phyloP scores from a whole-genome alignment of 2,113 vertebrate genomes.

The Anolis carolinensis region DNA sequence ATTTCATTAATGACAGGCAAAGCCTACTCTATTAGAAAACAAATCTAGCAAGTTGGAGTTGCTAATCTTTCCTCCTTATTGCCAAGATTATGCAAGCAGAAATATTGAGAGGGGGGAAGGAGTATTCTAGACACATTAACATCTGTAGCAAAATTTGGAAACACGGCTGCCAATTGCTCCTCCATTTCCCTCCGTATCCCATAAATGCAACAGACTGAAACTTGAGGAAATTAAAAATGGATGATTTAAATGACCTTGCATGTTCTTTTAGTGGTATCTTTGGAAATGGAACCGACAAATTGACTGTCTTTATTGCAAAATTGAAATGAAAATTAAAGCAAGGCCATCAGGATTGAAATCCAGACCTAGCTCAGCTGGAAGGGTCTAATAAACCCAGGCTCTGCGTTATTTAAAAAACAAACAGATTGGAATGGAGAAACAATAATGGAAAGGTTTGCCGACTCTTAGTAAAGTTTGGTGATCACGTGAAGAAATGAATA shows the following conservation, averaged over 20 bases:
- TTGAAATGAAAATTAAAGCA: constrained; percentile 8
- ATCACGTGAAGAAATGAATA: constrained; percentile 41
- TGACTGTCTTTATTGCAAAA: constrained; percentile 43
- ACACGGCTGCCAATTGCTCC: constrained; percentile 55
- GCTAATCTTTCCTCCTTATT: constrained; percentile 55
- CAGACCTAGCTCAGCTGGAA: constrained; percentile 42
- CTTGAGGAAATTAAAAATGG: constrained; percentile 65
- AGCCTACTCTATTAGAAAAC: constrained; percentile 39
- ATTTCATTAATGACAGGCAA: constrained; percentile 48
- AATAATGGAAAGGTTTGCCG: constrained; percentile 46
- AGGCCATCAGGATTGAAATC: constrained; percentile 41
- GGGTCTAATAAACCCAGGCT: constrained; percentile 59
- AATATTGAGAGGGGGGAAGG: constrained; percentile 38
- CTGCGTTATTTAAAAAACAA: constrained; percentile 62
- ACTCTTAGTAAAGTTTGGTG: constrained; percentile 47
- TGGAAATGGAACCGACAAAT: constrained; percentile 58
- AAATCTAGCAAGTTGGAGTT: constrained; percentile 42
- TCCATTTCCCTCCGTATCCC: constrained; percentile 1
- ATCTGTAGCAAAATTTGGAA: constrained; percentile 50
- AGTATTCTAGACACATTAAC: constrained; percentile 56
- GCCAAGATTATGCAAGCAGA: constrained; percentile 63
- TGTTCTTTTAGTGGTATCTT: constrained; percentile 62
- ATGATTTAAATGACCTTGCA: constrained; percentile 64
- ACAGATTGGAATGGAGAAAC: constrained; percentile 49
- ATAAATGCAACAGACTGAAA: constrained; percentile 59